These are phyloP conservation scores for Macroramphosus scolopax DNA, from an alignment of 2,797 vertebrate genomes.

Conservation along the genomic window DNA sequence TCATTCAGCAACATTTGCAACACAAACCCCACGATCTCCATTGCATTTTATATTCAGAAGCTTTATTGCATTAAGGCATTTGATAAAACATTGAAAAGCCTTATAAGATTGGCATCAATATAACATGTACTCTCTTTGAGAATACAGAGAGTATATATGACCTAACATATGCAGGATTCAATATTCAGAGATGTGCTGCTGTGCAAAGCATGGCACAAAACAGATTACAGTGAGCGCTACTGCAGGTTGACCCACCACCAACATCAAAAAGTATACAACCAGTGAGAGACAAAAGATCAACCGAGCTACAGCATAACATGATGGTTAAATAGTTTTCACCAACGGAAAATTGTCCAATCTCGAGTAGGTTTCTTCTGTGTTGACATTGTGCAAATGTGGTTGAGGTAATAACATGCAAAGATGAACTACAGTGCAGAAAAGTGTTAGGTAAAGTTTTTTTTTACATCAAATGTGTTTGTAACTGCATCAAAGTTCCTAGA, in stretches of 20 bases:
- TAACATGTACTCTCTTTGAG: conserved; percentile 15
- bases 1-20: too few relatives aligned
- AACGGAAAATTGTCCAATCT: conserved; percentile 13
- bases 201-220: conserved; percentile 28
- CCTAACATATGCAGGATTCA: conserved; percentile 30
- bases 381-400: too few relatives aligned
- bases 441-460: too few relatives aligned
- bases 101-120: conserved; percentile 43
- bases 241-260: conserved; percentile 54
- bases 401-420: conserved; percentile 32
- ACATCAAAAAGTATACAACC: conserved; percentile 25
- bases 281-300: conserved; percentile 14
- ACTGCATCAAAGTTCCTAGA: conserved; percentile 17
- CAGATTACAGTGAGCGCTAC: too few relatives aligned
- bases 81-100: conserved; percentile 53
- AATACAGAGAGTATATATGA: conserved; percentile 15
- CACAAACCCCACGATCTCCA: too few relatives aligned
- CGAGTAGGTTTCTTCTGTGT: neutral
- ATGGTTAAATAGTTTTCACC: too few relatives aligned
- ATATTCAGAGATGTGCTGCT: conserved; percentile 16
- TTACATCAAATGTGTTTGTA: conserved; percentile 5
- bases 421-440: conserved; percentile 18
- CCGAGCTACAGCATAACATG: conserved; percentile 3
- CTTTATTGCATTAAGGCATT: conserved; percentile 66
- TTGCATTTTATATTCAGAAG: conserved; percentile 14